Conservation (phyloP, 2,113 vertebrate genomes). For the Spilogale gracilis region DNA sequence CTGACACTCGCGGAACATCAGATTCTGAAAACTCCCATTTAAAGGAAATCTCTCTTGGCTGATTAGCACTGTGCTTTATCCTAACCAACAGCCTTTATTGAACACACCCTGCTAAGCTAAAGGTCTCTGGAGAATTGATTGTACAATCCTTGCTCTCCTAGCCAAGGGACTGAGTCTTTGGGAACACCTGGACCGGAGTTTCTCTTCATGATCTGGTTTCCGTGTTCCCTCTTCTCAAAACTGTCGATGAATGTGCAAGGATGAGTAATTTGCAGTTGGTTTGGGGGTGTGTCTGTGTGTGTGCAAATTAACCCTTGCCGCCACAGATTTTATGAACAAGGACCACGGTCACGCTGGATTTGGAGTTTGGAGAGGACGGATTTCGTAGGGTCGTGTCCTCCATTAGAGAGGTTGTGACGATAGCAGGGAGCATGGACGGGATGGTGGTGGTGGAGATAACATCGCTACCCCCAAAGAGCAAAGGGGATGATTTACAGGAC, state of each 20-base stretch:
- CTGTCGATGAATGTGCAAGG: neutral
- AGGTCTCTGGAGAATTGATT: slow-evolving; percentile 3
- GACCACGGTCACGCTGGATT: neutral
- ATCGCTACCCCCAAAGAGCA: slow-evolving; percentile 27
- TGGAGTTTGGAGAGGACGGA: neutral
- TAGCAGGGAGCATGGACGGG: neutral
- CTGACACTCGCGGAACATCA: neutral
- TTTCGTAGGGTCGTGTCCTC: neutral
- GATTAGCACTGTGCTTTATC: slow-evolving; percentile 48
- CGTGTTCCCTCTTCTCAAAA: neutral
- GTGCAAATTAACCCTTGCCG: neutral
- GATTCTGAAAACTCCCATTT: slow-evolving; percentile 47
- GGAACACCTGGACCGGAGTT: slow-evolving; percentile 33
- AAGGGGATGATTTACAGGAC: neutral
- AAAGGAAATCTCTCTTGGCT: slow-evolving; percentile 18
- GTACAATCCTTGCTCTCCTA: neutral
- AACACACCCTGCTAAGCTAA: slow-evolving; percentile 51
- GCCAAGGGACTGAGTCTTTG: neutral
- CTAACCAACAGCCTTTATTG: slow-evolving; percentile 54
- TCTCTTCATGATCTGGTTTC: neutral
- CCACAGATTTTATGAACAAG: neutral
- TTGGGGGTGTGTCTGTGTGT: neutral
- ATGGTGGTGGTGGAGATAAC: neutral
- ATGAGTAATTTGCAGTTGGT: neutral
- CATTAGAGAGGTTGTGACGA: neutral